Evolutionary conservation across 2,113 vertebrate genomes (phyloP), one percentile per base, ranked within the genome.

Genomic region (Sander vitreus): DNA sequence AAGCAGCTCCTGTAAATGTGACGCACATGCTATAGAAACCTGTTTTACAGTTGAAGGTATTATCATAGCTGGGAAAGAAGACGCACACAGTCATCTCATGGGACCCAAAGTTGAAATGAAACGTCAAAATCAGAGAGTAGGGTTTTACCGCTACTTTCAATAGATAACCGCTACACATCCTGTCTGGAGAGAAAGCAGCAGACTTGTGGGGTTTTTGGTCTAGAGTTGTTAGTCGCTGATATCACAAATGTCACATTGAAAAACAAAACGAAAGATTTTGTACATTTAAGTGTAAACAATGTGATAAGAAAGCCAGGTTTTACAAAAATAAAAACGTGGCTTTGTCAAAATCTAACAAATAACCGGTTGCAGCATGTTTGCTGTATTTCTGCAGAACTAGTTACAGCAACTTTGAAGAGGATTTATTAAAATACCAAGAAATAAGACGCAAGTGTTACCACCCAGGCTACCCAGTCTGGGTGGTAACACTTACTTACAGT

Each of bases 81-180:
- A 69, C 54, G 54, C 47, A 45, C 23, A 50, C n/a, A 81, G 72
- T 86, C 63, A 66, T 89, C 83, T 90, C 85, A 53, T 87, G 91
- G 85, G 87, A 85, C 73, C 83, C 51, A 90, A 88, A 92, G 91
- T 39, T 86, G 85, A 93, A 93, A 91, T 88, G 91, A 93, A 93
- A 93, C 86, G 85, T 86, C 86, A 91, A 87, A 92, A 92, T 85
- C 86, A 78, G 82, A 87, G 80, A 74, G 77, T 76, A 88, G 84
- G 89, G 84, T 92, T 92, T 86, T 87, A 93, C 90, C 88, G 63
- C 90, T 82, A 91, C 91, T 94, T 93, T 94, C 92, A 92, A 89
- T 89, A 92, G 83, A 85, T 89, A 95, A 95, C 93, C 92, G 57
- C 93, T 82, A 74, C 76, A 80, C 91, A 92, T 95, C 93, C 94